Conservation (phyloP, 1,140 invertebrate genomes). For the Papilio glaucus region DNA sequence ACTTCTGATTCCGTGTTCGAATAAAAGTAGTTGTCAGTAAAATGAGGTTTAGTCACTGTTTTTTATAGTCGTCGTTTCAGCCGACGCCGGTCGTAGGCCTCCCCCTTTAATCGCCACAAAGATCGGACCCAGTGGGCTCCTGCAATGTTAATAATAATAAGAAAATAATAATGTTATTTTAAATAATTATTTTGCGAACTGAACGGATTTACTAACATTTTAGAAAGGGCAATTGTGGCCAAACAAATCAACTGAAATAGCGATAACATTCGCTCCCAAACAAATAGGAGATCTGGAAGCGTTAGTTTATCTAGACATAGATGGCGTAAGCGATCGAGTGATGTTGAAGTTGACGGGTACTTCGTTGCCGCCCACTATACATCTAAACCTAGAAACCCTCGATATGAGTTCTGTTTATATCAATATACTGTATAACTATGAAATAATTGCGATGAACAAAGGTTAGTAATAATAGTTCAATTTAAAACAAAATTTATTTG, state of each 20-base stretch:
- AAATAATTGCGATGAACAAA: conserved; percentile 73
- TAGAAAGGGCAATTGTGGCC: conserved; percentile 74
- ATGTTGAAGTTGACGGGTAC: conserved; percentile 66
- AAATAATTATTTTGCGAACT: too few relatives aligned
- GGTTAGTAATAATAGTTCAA: conserved; percentile 46
- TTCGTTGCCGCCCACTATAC: conserved; percentile 67
- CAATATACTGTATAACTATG: conserved; percentile 73
- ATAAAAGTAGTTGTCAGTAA: too few relatives aligned
- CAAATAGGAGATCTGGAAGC: conserved; percentile 68
- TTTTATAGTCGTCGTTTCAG: too few relatives aligned
- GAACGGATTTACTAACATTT: conserved; percentile 42
- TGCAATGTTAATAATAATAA: not conserved
- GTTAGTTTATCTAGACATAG: conserved; percentile 69
- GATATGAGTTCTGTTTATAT: conserved; percentile 75
- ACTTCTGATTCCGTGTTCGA: too few relatives aligned
- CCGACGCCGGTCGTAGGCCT: too few relatives aligned
- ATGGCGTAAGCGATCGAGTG: conserved; percentile 62
- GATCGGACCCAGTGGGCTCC: too few relatives aligned
- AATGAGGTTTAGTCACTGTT: too few relatives aligned
- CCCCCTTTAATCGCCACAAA: too few relatives aligned
- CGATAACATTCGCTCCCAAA: conserved; percentile 70
- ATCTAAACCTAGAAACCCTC: conserved; percentile 70
- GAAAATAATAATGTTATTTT: not conserved
- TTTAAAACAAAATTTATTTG: not conserved
- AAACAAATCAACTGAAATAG: conserved; percentile 69